These are phyloP conservation scores for Azemiops feae DNA, from an alignment of 2,113 vertebrate genomes.

Conservation along the genomic window DNA sequence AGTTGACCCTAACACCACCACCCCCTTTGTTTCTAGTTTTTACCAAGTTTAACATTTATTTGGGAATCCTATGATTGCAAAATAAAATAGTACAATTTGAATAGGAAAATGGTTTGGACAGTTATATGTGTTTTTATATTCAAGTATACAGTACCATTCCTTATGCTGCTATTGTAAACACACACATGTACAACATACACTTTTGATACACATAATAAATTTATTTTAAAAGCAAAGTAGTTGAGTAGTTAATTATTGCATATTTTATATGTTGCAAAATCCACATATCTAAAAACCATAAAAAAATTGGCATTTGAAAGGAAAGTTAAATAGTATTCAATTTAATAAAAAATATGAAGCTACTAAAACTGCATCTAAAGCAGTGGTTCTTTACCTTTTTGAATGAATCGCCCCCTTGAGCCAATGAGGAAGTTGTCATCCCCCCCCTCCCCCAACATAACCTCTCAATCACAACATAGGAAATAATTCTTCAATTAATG, in stretches of 20 bases:
- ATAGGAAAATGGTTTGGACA: not conserved
- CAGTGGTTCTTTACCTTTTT: too few relatives aligned
- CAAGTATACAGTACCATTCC: not conserved
- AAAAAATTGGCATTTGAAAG: not conserved
- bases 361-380: not conserved
- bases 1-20: not conserved
- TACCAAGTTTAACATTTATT: not conserved
- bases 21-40: not conserved
- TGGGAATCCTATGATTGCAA: not conserved
- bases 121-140: not conserved
- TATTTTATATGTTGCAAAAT: not conserved
- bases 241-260: not conserved
- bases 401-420: too few relatives aligned
- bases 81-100: not conserved
- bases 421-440: too few relatives aligned
- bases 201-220: not conserved
- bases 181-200: not conserved
- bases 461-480: too few relatives aligned
- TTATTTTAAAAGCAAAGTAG: not conserved
- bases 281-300: not conserved
- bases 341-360: not conserved
- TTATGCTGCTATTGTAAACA: not conserved
- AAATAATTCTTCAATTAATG: too few relatives aligned
- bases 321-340: not conserved
- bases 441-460: too few relatives aligned